These are phyloP conservation scores for Eonycteris spelaea DNA, from an alignment of 2,113 vertebrate genomes.

Conservation along the genomic window DNA sequence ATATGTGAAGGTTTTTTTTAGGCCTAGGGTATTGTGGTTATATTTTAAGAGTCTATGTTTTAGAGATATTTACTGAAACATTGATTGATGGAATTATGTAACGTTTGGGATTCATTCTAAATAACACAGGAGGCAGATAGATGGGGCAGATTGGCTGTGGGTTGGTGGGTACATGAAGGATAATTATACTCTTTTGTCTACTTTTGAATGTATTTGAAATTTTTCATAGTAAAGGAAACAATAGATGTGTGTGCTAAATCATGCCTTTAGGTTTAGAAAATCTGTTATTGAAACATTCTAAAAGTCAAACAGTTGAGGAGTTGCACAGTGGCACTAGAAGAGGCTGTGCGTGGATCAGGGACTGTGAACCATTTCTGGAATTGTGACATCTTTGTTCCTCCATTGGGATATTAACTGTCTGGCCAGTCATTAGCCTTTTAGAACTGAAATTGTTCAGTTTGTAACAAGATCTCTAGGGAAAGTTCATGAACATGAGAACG, in stretches of 20 bases:
- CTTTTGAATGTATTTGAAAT: background rate
- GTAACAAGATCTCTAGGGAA: background rate
- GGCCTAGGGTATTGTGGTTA: background rate
- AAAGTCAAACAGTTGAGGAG: background rate
- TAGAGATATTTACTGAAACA: slow-evolving; percentile 35
- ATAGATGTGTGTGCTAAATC: background rate
- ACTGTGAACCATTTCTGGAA: background rate
- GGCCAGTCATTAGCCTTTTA: background rate
- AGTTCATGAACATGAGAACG: background rate
- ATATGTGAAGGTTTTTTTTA: background rate
- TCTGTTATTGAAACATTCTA: background rate
- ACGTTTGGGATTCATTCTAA: slow-evolving; percentile 4
- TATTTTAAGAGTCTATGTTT: slow-evolving; percentile 9
- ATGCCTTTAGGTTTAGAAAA: background rate
- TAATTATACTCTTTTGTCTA: slow-evolving; percentile 21
- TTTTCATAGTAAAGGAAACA: background rate
- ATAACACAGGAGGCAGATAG: background rate
- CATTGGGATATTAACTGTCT: background rate
- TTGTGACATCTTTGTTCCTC: background rate
- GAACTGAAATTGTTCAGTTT: background rate
- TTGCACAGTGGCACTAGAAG: background rate
- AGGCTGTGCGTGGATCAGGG: background rate
- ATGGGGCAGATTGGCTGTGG: background rate
- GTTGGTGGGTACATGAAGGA: background rate
- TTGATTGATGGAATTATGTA: background rate